These are phyloP conservation scores for Varanus komodoensis DNA, from an alignment of 2,113 vertebrate genomes.

Conservation along the genomic window DNA sequence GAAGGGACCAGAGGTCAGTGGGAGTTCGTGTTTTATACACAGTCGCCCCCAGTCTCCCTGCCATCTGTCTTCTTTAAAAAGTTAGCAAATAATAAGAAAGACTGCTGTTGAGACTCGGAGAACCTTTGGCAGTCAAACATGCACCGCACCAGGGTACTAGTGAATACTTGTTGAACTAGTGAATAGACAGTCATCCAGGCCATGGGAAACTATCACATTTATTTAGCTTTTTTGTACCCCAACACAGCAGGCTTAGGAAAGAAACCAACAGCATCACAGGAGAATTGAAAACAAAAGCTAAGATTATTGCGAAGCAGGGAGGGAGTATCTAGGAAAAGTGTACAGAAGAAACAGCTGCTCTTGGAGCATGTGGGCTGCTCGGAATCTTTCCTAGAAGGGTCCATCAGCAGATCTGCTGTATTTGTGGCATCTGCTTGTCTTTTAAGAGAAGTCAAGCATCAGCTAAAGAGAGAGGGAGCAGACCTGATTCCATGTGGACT, in stretches of 20 bases:
- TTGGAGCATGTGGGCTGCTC: background rate
- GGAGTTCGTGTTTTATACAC: background rate
- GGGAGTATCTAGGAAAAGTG: slow-evolving; percentile 44
- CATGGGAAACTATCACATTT: background rate
- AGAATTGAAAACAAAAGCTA: slow-evolving; percentile 40
- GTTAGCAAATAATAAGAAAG: background rate
- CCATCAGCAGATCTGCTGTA: slow-evolving; percentile 37
- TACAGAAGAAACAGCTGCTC: rapidly evolving
- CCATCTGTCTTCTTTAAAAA: background rate
- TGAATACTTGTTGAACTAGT: no score
- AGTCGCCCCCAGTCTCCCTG: background rate
- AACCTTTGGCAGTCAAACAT: background rate
- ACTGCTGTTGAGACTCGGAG: background rate
- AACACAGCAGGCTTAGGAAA: slow-evolving; percentile 28
- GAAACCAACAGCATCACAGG: slow-evolving; percentile 16
- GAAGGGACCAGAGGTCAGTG: background rate
- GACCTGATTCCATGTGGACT: slow-evolving; percentile 28
- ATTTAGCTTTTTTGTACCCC: slow-evolving; percentile 10
- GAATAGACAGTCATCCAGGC: background rate
- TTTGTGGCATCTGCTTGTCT: slow-evolving; percentile 40
- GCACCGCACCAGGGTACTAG: background rate
- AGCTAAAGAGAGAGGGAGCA: background rate
- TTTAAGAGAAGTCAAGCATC: slow-evolving; percentile 6
- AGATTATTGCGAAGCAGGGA: slow-evolving; percentile 26
- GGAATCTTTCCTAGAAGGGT: slow-evolving; percentile 5